phyloP scores from a whole-genome alignment of 2,888 invertebrate genomes.

The Ametastegia equiseti region DNA sequence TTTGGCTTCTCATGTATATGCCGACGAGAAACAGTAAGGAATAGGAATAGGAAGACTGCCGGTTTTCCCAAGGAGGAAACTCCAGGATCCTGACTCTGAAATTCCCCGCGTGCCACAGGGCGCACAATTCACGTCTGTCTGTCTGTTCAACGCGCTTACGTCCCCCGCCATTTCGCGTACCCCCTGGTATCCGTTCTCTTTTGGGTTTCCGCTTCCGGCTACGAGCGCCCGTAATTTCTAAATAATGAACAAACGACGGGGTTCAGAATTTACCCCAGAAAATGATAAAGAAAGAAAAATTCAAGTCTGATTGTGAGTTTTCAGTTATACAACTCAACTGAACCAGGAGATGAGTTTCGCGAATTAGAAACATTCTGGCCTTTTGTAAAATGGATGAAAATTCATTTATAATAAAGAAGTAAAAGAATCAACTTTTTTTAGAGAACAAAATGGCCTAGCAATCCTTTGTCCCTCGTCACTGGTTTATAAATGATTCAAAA shows the following conservation, averaged over 20 bases:
- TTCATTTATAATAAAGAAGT: no score
- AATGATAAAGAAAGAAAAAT: neutral
- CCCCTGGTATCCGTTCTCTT: slow-evolving; percentile 42
- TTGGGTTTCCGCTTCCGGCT: slow-evolving; percentile 32
- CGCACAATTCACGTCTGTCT: slow-evolving; percentile 44
- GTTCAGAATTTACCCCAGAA: slow-evolving; percentile 14
- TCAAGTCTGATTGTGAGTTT: slow-evolving; percentile 4
- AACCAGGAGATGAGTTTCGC: neutral
- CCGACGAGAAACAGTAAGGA: slow-evolving; percentile 15
- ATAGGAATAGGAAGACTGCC: neutral
- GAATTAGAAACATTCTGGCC: neutral
- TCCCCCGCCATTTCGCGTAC: slow-evolving; percentile 35
- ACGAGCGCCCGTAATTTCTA: slow-evolving; percentile 20
- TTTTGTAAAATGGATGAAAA: no score
- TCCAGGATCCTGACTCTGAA: slow-evolving; percentile 23
- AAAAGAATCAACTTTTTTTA: no score
- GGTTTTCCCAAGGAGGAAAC: slow-evolving; percentile 7
- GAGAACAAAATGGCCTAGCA: no score
- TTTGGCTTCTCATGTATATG: slow-evolving; percentile 18
- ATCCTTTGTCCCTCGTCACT: neutral
- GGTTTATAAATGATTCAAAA: no score
- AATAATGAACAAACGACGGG: slow-evolving; percentile 31
- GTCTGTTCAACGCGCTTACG: neutral
- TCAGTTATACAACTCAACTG: neutral
- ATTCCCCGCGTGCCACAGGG: slow-evolving; percentile 42